Base-by-base conservation (phyloP, 2,888 invertebrate species). In the Drosophila atroscutellata region DNA sequence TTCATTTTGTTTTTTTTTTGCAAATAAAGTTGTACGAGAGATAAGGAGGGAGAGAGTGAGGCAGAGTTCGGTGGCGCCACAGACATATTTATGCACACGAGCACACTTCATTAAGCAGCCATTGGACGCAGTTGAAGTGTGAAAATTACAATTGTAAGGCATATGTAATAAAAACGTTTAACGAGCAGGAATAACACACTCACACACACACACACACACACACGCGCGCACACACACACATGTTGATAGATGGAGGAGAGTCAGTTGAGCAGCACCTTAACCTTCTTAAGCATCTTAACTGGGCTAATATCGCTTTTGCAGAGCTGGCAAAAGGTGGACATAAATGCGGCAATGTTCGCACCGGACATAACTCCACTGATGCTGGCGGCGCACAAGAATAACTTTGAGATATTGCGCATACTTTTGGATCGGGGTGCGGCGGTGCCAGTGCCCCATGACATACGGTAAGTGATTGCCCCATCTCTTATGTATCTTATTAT, bases 391-490 rank as follows among this genome's bases (percentile, higher is more conserved):
- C 98, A 99, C 91, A 95, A 96, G 91, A 98, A 99, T 92, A 99
- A 99, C 94, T 99, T 98, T 91, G 99, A 99, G 94, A 99, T 99
- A 87, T 94, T 99, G 81, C 99, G 99, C 93, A 95, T 99, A 63
- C 94, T 99, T 26, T 94, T 99, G 66, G 99, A 99, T 92, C 94
- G 99, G 58, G 98, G 99, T 26, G 98, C 98, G 8, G 97, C 97
- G 3, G 94, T 99, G 61, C 98, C 98, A 0, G 96, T 97, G 94
- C 98, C 98, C 30, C 98, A 98, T 91, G 97, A 97, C 84, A 96
- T 97, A 74, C 90, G 91, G 91, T 81, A 95, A 95, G 96, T 96
- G 92, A 90, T 0, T n/a, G 34, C 15, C n/a, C 3, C 11, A 5
- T 7, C n/a, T 13, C n/a, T 9, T 15, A 9, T 11, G 20, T 13